Conservation (phyloP, 2,797 vertebrate genomes). For the Valencia hispanica region DNA sequence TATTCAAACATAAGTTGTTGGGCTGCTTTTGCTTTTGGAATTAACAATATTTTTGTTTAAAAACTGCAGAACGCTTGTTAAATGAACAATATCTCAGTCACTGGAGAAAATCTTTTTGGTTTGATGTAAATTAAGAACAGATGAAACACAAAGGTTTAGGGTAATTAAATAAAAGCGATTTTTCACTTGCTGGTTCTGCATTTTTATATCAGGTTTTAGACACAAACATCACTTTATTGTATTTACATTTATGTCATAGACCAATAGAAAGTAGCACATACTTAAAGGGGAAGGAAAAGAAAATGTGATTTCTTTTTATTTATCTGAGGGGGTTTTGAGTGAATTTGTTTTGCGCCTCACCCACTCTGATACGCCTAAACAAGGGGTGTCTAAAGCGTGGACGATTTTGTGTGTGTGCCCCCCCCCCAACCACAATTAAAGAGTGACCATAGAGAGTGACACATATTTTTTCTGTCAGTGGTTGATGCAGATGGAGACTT, state of each 20-base stretch:
- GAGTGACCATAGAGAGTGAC: too few relatives aligned
- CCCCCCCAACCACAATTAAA: too few relatives aligned
- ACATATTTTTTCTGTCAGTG: too few relatives aligned
- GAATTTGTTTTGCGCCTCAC: too few relatives aligned
- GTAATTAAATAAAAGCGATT: background rate
- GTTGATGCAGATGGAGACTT: too few relatives aligned
- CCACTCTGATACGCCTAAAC: too few relatives aligned
- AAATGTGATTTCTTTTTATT: background rate
- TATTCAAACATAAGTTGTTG: background rate
- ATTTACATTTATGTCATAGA: too few relatives aligned
- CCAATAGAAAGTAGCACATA: background rate
- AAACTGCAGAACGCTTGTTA: too few relatives aligned
- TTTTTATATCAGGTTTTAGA: background rate
- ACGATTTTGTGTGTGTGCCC: too few relatives aligned
- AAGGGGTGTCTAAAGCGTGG: too few relatives aligned
- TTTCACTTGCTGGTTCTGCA: background rate
- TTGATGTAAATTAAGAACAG: background rate
- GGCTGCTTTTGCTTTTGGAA: background rate
- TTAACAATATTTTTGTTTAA: background rate
- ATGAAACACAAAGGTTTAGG: background rate
- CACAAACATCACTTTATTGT: too few relatives aligned
- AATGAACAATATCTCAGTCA: too few relatives aligned
- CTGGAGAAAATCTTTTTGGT: background rate
- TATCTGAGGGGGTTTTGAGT: background rate
- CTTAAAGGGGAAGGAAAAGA: background rate